A percentile compares a stretch with the other conserved stretches of the same genome.
Evolutionary conservation across 1,140 invertebrate species (phyloP).

Genomic region (Brachionus manjavacas): DNA sequence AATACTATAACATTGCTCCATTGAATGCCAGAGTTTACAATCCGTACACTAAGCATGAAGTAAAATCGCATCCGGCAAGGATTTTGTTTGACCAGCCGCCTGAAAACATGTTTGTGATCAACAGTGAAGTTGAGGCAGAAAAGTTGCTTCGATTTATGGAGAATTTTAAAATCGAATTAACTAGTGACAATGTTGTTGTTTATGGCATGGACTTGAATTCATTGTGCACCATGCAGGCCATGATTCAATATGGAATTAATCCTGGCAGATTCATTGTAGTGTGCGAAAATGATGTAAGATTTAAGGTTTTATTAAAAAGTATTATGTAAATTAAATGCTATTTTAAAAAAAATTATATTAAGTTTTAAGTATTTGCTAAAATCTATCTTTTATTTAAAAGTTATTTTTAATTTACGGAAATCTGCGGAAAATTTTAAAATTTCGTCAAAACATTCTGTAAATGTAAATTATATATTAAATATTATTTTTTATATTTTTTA

Average conservation of each 20-base stretch:
- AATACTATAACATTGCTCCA: constrained; percentile 52
- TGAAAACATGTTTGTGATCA: constrained; percentile 53
- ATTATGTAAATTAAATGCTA: not conserved
- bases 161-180: not conserved
- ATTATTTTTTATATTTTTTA: too few species aligned
- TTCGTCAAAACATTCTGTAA: too few species aligned
- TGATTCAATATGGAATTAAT: not conserved
- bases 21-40: constrained; percentile 47
- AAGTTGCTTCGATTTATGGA: constrained; percentile 52
- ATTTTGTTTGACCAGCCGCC: constrained; percentile 47
- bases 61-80: constrained; percentile 47
- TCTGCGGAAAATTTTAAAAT: too few species aligned
- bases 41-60: constrained; percentile 37
- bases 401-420: too few species aligned
- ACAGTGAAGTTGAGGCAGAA: constrained; percentile 54
- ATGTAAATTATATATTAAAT: too few species aligned
- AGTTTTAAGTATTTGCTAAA: too few species aligned
- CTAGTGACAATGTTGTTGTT: constrained; percentile 3
- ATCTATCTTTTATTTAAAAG: too few species aligned
- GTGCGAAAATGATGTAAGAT: not conserved
- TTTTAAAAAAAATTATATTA: too few species aligned
- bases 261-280: not conserved
- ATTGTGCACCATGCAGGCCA: not conserved
- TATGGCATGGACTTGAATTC: constrained; percentile 28
- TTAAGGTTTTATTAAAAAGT: not conserved